Evolutionary conservation across 2,797 vertebrate genomes (phyloP).

Genomic region (Leptoclinus maculatus): DNA sequence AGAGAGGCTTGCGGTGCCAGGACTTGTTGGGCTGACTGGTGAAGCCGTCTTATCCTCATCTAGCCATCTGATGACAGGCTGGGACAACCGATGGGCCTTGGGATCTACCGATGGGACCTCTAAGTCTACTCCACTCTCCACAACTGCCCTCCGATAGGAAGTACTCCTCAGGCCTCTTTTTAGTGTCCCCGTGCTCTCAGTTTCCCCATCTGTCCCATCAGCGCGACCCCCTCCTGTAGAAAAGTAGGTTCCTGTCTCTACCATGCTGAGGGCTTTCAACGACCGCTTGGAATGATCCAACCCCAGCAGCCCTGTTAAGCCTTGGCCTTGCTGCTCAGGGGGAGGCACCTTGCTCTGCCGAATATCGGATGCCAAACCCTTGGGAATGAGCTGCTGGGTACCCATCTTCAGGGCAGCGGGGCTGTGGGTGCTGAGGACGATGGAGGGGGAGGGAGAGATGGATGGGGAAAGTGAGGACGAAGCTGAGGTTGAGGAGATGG

Average conservation of each 20-base stretch:
- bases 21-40: constrained; percentile 16
- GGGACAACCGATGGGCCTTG: constrained; percentile 84
- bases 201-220: constrained; percentile 79
- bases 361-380: constrained; percentile 84
- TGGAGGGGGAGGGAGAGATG: constrained; percentile 73
- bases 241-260: constrained; percentile 85
- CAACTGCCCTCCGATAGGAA: constrained; percentile 93
- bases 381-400: constrained; percentile 95
- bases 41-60: constrained; percentile 84
- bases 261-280: constrained; percentile 88
- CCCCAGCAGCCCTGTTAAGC: constrained; percentile 64
- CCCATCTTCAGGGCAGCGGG: constrained; percentile 89
- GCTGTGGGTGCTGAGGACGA: constrained; percentile 92
- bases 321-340: constrained; percentile 58
- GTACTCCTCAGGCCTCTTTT: constrained; percentile 91
- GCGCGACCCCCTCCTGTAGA: constrained; percentile 62
- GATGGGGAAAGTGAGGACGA: constrained; percentile 80
- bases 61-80: constrained; percentile 82
- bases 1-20: constrained; percentile 14
- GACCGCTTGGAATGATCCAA: constrained; percentile 80
- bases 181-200: constrained; percentile 82
- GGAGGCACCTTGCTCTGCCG: constrained; percentile 70
- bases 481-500: constrained; percentile 67
- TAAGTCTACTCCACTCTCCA: constrained; percentile 87
- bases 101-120: constrained; percentile 75